Percentiles rank a stretch among this genome's conserved stretches.
Evolutionary conservation across 2,797 vertebrate genomes (phyloP).

Genomic region (Eurystomus glaucurus): DNA sequence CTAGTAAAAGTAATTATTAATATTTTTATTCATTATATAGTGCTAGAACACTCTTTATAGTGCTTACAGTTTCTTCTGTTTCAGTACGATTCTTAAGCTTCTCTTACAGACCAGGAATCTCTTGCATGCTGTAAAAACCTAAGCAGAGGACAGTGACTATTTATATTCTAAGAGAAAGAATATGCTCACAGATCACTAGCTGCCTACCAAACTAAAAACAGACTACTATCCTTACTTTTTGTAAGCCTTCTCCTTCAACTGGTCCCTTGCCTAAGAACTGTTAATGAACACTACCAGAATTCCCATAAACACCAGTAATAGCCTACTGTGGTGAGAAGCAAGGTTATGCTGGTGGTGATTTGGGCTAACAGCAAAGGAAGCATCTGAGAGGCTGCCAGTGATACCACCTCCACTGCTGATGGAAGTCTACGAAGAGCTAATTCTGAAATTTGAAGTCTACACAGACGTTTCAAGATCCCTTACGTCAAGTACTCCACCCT

Average conservation of each 20-base stretch:
- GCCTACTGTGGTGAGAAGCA: neutral
- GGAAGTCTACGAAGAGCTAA: neutral
- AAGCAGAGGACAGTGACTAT: neutral
- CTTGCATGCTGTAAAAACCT: neutral
- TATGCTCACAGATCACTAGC: neutral
- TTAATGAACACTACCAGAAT: neutral
- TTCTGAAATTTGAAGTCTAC: neutral
- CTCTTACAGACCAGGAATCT: neutral
- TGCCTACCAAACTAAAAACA: neutral
- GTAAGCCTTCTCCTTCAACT: neutral
- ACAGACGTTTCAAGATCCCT: neutral
- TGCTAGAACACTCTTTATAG: neutral
- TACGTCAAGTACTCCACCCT: neutral
- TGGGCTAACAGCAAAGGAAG: neutral
- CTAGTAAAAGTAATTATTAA: neutral
- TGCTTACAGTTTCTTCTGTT: neutral
- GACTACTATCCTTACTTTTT: neutral
- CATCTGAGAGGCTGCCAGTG: neutral
- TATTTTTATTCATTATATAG: neutral
- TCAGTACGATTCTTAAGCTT: neutral
- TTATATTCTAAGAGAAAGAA: neutral
- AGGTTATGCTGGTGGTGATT: neutral
- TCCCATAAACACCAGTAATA: neutral
- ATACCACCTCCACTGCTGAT: neutral
- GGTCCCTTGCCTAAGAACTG: neutral